Evolutionary conservation across 2,797 vertebrate species (phyloP), one percentile per base, ranked within the genome.

Genomic region (Etheostoma nigrum): DNA sequence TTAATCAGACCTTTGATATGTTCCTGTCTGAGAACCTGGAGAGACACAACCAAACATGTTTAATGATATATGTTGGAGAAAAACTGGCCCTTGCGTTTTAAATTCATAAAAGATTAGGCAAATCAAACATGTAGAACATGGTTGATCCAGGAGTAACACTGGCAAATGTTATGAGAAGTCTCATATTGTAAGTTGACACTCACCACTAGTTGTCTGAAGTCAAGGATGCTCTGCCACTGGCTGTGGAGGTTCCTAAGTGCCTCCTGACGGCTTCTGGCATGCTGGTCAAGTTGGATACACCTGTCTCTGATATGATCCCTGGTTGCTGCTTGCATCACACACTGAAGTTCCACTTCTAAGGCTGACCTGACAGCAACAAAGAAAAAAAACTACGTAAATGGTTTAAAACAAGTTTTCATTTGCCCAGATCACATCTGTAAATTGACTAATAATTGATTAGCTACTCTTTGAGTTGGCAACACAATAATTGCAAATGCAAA

Each of bases 1-100:
- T 94, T 95, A 69, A 96, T 96, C 45, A 96, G 90, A 36, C 90
- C 84, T 81, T 94, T 91, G 74, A 97, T 95, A 42, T 96, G 94
- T 54, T 95, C 93, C 82, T 96, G 96, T 82, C 95, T 94, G 57
- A 87, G 76, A 62, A 87, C 83, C 94, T 96, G 81, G 0, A 76
- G 27, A 72, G 6, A 88, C 27, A 84, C 18, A 79, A 45, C 19
- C 73, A 11, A 44, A 55, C 14, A 33, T 25, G 23, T 64, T 67
- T n/a, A 58, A 63, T n/a, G 2, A 63, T 33, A 52, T 23, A 62
- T 33, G n/a, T 58, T 36, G 8, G 25, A 63, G 25, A 52, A 61
- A 73, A 14, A 45, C 5, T 21, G 16, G 68, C 13, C 64, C 5
- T 16, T 57, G 10, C 1, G 9, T 1, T 19, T 21, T 15, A 36